Conservation (phyloP, 2,113 vertebrate genomes). For the Callopanchax toddi region DNA sequence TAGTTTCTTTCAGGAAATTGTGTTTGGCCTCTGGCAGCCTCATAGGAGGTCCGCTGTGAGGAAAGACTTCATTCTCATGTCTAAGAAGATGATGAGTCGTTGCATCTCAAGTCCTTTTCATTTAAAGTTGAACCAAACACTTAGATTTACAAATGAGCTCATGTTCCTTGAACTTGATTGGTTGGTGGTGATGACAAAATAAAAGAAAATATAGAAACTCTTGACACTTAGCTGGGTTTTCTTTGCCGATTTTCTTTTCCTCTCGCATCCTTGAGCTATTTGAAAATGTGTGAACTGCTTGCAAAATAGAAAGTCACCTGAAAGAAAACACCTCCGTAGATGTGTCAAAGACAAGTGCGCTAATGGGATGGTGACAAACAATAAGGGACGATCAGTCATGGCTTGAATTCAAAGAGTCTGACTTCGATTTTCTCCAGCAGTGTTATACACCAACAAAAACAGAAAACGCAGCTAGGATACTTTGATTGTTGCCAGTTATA, state of each 20-base stretch:
- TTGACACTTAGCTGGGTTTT: not conserved
- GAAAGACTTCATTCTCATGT: slow-evolving; percentile 11
- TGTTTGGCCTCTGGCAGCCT: slow-evolving; percentile 30
- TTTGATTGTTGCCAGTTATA: not conserved
- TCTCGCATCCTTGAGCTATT: slow-evolving; percentile 14
- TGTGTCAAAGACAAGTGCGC: slow-evolving; percentile 2
- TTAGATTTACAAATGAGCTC: slow-evolving; percentile 2
- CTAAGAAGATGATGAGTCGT: slow-evolving; percentile 22
- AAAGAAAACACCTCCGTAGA: slow-evolving; percentile 16
- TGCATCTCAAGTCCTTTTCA: slow-evolving; percentile 16
- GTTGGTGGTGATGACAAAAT: not conserved
- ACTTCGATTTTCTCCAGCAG: not conserved
- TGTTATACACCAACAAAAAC: not conserved
- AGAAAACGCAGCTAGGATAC: not conserved
- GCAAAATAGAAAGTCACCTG: slow-evolving; percentile 5
- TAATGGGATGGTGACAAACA: not conserved
- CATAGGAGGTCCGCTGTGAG: slow-evolving; percentile 13
- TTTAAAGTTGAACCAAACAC: slow-evolving; percentile 1
- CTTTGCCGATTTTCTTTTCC: not conserved
- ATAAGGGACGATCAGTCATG: not conserved
- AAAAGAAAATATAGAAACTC: not conserved
- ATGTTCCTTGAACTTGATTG: not conserved
- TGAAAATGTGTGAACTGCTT: not conserved
- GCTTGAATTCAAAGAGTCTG: not conserved
- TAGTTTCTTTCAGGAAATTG: slow-evolving; percentile 23